These are phyloP conservation scores for Zaprionus davidi DNA, from an alignment of 1,140 invertebrate species.

Conservation along the genomic window DNA sequence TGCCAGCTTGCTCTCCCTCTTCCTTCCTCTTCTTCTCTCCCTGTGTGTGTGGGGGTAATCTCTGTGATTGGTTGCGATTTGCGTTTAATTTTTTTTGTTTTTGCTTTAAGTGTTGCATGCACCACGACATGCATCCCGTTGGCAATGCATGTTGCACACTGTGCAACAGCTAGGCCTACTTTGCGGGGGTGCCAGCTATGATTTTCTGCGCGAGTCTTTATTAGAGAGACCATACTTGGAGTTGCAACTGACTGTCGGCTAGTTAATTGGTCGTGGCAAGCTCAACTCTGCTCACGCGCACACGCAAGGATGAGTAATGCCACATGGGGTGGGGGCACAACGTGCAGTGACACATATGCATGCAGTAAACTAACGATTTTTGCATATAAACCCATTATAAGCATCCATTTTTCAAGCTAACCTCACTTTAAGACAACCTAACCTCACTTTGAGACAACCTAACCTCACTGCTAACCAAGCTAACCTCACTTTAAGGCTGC, in stretches of 20 bases:
- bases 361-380: neutral
- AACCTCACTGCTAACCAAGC: no score
- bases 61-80: constrained; percentile 82
- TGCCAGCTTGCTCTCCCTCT: constrained; percentile 11
- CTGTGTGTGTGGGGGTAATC: constrained; percentile 69
- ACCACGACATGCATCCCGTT: constrained; percentile 75
- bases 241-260: constrained; percentile 39
- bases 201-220: constrained; percentile 70
- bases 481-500: neutral
- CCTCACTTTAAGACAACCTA: neutral
- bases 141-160: constrained; percentile 61
- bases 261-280: constrained; percentile 78
- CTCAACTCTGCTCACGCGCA: constrained; percentile 34
- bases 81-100: constrained; percentile 71
- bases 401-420: neutral
- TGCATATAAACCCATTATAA: neutral
- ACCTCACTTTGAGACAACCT: neutral
- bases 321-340: neutral
- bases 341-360: constrained; percentile 4
- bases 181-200: constrained; percentile 65
- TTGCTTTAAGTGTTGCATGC: constrained; percentile 77
- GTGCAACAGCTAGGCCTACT: constrained; percentile 21
- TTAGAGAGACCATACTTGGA: constrained; percentile 60
- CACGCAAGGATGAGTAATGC: constrained; percentile 34
- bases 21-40: constrained; percentile 9